Conservation (phyloP, 2,113 vertebrate genomes). For the Scolopax mira region DNA sequence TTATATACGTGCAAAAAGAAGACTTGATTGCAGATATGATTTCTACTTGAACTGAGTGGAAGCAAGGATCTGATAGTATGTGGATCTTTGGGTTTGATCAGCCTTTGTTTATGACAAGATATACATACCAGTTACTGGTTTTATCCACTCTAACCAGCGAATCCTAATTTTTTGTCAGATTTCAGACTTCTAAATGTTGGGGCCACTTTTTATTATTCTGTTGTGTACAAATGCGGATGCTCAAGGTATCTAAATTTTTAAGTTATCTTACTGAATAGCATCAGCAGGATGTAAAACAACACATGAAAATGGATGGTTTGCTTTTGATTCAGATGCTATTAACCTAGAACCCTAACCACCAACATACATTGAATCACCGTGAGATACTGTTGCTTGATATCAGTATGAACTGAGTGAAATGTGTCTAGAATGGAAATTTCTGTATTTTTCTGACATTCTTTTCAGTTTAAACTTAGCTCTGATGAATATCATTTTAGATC, state of each 20-base stretch:
- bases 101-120: neutral
- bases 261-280: neutral
- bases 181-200: neutral
- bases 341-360: neutral
- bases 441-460: neutral
- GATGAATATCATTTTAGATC: neutral
- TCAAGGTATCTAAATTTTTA: neutral
- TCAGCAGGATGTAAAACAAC: neutral
- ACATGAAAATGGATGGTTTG: neutral
- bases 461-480: neutral
- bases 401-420: neutral
- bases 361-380: fast-evolving
- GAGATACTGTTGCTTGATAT: neutral
- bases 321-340: neutral
- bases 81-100: neutral
- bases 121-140: neutral
- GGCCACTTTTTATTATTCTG: neutral
- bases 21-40: neutral
- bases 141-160: neutral
- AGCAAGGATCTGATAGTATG: neutral
- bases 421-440: neutral
- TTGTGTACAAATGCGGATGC: neutral
- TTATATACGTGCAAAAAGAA: neutral
- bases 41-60: neutral
- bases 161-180: neutral